A percentile compares a stretch with the other conserved stretches of the same genome.
Conservation (phyloP, 2,797 vertebrate species). For the Acestrorhynchus altus region DNA sequence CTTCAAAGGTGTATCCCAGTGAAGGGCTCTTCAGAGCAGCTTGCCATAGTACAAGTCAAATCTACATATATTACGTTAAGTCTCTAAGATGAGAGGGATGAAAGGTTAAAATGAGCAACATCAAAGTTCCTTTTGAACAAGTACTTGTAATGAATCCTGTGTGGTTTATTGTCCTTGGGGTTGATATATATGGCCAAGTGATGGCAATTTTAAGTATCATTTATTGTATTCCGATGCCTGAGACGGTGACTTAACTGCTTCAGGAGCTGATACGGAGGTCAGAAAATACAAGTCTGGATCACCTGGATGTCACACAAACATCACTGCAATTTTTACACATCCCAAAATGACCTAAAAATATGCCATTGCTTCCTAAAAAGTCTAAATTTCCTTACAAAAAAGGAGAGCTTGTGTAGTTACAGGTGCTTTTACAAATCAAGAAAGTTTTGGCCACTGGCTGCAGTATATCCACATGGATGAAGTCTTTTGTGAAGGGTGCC, state of each 20-base stretch:
- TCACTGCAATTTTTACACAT: constrained; percentile 22
- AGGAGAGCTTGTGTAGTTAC: constrained; percentile 62
- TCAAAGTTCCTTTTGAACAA: constrained; percentile 29
- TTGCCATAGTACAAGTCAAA: constrained; percentile 23
- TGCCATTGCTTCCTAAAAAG: constrained; percentile 54
- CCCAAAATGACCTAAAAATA: constrained; percentile 58
- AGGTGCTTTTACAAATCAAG: constrained; percentile 70
- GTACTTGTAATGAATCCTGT: constrained; percentile 35
- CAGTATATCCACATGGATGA: constrained; percentile 73
- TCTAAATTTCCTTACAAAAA: constrained; percentile 68
- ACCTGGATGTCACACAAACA: constrained; percentile 18
- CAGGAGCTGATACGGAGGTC: constrained; percentile 32
- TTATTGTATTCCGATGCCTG: constrained; percentile 63
- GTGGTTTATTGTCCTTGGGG: constrained; percentile 25
- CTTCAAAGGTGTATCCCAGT: constrained; percentile 85
- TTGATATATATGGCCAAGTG: constrained; percentile 59
- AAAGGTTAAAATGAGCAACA: constrained; percentile 25
- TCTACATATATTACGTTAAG: constrained; percentile 37
- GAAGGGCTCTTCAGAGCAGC: constrained; percentile 53
- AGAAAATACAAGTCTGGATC: constrained; percentile 40
- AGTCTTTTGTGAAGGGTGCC: constrained; percentile 65
- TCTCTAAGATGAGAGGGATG: constrained; percentile 15
- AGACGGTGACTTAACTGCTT: constrained; percentile 68
- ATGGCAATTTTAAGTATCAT: constrained; percentile 62
- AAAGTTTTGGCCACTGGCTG: constrained; percentile 77